Evolutionary conservation across 2,888 invertebrate species (phyloP), one percentile per base, ranked within the genome.

Genomic region (Coleophora deauratella): DNA sequence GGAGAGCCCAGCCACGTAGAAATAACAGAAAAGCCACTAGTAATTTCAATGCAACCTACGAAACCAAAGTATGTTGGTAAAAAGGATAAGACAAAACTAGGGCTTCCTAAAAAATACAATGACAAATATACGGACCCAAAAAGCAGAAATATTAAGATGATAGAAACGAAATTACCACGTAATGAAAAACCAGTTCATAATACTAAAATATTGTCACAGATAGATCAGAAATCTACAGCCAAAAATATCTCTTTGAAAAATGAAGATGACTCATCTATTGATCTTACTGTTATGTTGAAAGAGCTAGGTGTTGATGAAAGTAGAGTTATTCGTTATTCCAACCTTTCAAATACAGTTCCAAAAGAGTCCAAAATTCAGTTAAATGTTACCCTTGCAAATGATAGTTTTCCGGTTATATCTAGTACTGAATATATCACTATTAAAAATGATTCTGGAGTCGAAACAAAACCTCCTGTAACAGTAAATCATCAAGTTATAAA

Each of bases 221-320:
- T 51, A 28, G 46, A 37, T 32, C 49, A 57, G 40, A 50, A 55
- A 15, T 33, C 45, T 9, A 51, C 51, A 40, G 42, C 46, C 38
- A 35, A 31, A 42, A 37, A 44, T 50, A 32, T 35, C 32, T 27
- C 45, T 56, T 21, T 45, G 46, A 15, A 47, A 52, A 35, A 42
- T 8, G 61, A 61, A 32, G 72, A 74, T 44, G 70, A 73, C 45
- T 57, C 67, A 11, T 54, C 64, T 6, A 62, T 82, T 39, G 80
- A 84, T 47, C 62, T 84, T 0, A 80, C 73, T 1, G 75, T 84
- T 27, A 63, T 75, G 37, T 65, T 84, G 47, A 78, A 72, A 47
- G 79, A 81, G 49, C 57, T 61, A 28, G 54, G 52, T 27, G 43
- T 55, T 13, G 52, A 55, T 30, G 45, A 53, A 2, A 46, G 41